Evolutionary conservation across 2,888 invertebrate species (phyloP).

Genomic region (Mythimna ferrago): DNA sequence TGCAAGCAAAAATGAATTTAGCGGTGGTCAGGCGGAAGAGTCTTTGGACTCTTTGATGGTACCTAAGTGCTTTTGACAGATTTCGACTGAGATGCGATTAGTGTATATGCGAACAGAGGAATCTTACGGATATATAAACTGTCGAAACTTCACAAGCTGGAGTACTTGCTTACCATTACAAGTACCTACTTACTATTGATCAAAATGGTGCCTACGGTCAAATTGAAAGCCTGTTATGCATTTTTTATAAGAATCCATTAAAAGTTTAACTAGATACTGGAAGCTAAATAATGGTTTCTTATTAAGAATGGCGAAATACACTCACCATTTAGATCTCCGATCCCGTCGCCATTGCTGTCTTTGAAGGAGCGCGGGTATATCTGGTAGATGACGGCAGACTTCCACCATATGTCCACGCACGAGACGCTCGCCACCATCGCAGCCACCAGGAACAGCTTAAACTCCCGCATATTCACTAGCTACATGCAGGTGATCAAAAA

Average conservation of each 20-base stretch:
- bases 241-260: no score
- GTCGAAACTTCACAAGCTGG: no score
- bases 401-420: slow-evolving; percentile 92
- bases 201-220: no score
- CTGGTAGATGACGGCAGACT: slow-evolving; percentile 94
- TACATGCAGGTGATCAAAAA: not conserved
- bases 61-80: no score
- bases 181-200: not conserved
- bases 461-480: slow-evolving; percentile 35
- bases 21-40: no score
- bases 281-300: not conserved
- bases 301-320: slow-evolving; percentile 9
- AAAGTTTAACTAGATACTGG: no score
- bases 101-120: no score
- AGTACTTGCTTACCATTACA: not conserved
- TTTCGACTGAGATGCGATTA: no score
- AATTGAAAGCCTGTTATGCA: no score
- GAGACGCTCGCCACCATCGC: slow-evolving; percentile 26
- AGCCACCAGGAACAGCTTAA: slow-evolving; percentile 29
- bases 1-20: no score
- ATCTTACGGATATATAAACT: no score
- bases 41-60: no score
- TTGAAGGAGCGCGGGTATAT: slow-evolving; percentile 94
- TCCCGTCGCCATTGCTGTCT: slow-evolving; percentile 94
- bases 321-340: slow-evolving; percentile 94